A percentile compares a stretch with the other conserved stretches of the same genome.
phyloP scores from a whole-genome alignment of 1,140 invertebrate genomes.

The Tachypleus tridentatus region DNA sequence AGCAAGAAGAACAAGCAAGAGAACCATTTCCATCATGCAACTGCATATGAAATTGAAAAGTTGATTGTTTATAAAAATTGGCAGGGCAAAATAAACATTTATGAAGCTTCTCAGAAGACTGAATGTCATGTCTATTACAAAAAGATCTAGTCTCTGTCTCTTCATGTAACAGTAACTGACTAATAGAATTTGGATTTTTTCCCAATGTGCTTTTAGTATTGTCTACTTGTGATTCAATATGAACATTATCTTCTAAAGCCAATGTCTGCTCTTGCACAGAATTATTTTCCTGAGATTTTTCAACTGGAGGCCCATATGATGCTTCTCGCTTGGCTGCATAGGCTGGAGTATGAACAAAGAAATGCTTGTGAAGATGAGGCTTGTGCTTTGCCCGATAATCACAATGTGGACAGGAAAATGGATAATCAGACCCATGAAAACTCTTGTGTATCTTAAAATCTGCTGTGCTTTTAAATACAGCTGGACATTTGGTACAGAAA shows the following conservation, averaged over 20 bases:
- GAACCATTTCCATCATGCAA: constrained; percentile 53
- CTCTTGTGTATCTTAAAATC: constrained; percentile 20
- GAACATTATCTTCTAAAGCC: no score
- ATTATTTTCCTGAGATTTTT: no score
- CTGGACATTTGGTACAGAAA: constrained; percentile 24
- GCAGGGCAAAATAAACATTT: constrained; percentile 23
- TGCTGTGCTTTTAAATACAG: constrained; percentile 20
- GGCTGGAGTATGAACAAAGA: constrained; percentile 61
- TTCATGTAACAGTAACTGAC: constrained; percentile 21
- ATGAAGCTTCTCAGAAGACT: constrained; percentile 6
- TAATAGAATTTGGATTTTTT: background rate
- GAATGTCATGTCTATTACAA: background rate
- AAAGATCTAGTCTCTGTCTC: constrained; percentile 10
- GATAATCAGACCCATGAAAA: constrained; percentile 21
- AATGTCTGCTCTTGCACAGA: no score
- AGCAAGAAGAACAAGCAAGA: constrained; percentile 66
- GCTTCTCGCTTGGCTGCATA: constrained; percentile 46
- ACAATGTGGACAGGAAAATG: constrained; percentile 23
- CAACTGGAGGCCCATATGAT: no score
- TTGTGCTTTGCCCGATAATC: constrained; percentile 24
- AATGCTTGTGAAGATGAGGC: constrained; percentile 47
- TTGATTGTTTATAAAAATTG: constrained; percentile 34
- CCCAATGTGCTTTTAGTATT: no score
- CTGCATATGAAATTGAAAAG: constrained; percentile 56
- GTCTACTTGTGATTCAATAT: no score